phyloP scores from a whole-genome alignment of 2,888 invertebrate genomes.

The Operophtera brumata region DNA sequence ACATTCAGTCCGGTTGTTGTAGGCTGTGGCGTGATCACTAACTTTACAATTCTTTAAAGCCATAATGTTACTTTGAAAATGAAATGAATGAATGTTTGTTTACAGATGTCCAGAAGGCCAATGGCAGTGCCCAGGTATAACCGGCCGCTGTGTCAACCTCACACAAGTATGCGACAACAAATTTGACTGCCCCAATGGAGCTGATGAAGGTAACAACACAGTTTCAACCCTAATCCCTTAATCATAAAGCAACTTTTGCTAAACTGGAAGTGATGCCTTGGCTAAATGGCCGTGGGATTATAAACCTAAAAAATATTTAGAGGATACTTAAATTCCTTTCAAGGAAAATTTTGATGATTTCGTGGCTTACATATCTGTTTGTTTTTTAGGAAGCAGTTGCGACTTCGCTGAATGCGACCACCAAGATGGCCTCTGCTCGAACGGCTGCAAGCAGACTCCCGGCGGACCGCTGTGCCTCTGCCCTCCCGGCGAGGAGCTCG shows the following conservation, averaged over 20 bases:
- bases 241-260: not conserved
- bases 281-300: too few species aligned
- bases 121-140: conserved; percentile 93
- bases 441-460: conserved; percentile 92
- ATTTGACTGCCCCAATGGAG: conserved; percentile 94
- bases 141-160: conserved; percentile 90
- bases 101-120: conserved; percentile 85
- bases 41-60: too few species aligned
- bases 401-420: conserved; percentile 89
- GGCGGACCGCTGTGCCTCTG: conserved; percentile 94
- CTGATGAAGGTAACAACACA: conserved; percentile 88
- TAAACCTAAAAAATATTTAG: too few species aligned
- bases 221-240: not conserved
- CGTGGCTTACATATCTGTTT: too few species aligned
- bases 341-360: too few species aligned
- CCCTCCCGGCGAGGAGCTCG: conserved; percentile 91
- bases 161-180: conserved; percentile 94
- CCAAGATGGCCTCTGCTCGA: conserved; percentile 88
- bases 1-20: too few species aligned
- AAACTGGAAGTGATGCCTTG: too few species aligned
- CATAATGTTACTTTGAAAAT: too few species aligned
- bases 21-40: too few species aligned
- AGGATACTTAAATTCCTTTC: too few species aligned
- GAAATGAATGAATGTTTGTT: not conserved
- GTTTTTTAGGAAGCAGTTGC: conserved; percentile 83